Conservation (phyloP, 2,888 invertebrate species). For the Andrena flavipes region DNA sequence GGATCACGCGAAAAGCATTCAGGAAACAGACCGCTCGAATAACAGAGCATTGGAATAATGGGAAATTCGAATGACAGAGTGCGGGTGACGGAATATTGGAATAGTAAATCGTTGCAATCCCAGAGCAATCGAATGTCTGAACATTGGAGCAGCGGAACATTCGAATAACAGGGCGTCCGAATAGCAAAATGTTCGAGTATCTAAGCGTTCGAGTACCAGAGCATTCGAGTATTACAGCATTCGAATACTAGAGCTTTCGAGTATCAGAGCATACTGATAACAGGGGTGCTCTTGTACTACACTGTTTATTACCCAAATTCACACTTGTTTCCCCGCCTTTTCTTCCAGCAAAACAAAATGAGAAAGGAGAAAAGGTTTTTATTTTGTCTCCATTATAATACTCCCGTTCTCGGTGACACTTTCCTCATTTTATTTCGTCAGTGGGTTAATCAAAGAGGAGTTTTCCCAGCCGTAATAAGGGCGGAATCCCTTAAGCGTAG, state of each 20-base stretch:
- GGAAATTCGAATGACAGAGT: too few relatives aligned
- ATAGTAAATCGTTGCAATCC: too few relatives aligned
- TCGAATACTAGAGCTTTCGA: too few relatives aligned
- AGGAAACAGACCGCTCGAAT: not conserved
- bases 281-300: too few relatives aligned
- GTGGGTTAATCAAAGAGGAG: conserved; percentile 40
- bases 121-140: too few relatives aligned
- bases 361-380: not conserved
- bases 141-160: too few relatives aligned
- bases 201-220: too few relatives aligned
- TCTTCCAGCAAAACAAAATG: not conserved
- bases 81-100: not conserved
- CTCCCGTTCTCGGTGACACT: not conserved
- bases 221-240: too few relatives aligned
- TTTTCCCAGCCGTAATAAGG: conserved; percentile 43
- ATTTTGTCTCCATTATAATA: not conserved
- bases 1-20: not conserved
- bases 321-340: not conserved
- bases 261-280: too few relatives aligned
- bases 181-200: too few relatives aligned
- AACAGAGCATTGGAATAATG: too few relatives aligned
- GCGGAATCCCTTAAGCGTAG: conserved; percentile 42
- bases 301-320: not conserved
- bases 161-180: too few relatives aligned
- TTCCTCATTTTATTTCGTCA: conserved; percentile 11